Evolutionary conservation across 2,113 vertebrate genomes (phyloP).

Genomic region (Eudorcas thomsonii): DNA sequence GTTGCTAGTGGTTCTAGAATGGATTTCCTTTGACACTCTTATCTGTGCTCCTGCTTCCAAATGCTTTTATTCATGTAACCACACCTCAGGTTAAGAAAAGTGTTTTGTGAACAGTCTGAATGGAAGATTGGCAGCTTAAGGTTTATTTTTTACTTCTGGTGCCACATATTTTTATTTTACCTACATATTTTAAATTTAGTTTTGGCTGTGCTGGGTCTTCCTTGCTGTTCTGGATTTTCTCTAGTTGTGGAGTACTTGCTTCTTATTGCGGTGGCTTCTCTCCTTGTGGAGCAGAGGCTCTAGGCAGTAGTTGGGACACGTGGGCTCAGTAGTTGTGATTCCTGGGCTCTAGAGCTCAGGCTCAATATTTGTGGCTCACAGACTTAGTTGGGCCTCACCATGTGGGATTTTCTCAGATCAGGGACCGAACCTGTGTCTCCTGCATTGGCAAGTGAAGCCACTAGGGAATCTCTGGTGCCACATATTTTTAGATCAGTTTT

Average conservation of each 20-base stretch:
- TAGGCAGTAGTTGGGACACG: neutral
- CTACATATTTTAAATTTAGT: neutral
- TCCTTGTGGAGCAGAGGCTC: neutral
- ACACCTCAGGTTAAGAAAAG: neutral
- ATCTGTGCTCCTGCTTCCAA: neutral
- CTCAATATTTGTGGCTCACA: neutral
- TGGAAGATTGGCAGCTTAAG: neutral
- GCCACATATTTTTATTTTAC: constrained; percentile 40
- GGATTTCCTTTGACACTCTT: neutral
- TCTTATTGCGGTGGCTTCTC: neutral
- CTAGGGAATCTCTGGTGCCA: neutral
- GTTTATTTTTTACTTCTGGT: neutral
- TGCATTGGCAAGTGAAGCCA: neutral
- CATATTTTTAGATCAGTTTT: constrained; percentile 52
- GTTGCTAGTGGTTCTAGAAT: neutral
- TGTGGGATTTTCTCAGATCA: neutral
- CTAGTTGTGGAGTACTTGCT: neutral
- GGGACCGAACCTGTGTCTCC: neutral
- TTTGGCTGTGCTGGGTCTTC: neutral
- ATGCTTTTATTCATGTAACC: neutral
- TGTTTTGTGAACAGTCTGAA: neutral
- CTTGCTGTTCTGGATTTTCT: neutral
- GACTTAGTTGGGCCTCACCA: neutral
- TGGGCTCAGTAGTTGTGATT: neutral
- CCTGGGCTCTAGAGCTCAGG: neutral